Evolutionary conservation across 2,888 invertebrate species (phyloP).

Genomic region (Drosophila borealis): DNA sequence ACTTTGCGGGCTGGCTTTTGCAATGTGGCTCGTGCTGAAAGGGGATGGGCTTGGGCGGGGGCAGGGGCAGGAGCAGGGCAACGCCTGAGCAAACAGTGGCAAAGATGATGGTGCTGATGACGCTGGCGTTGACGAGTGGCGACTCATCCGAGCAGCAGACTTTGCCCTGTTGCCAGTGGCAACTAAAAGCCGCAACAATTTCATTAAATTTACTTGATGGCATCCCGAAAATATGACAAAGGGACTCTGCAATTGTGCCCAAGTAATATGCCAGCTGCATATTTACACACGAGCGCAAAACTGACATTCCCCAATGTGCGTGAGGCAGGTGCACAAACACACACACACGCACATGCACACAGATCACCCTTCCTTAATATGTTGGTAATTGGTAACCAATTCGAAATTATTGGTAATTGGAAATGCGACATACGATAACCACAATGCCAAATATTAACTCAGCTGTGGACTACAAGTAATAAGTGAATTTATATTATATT

Average conservation of each 20-base stretch:
- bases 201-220: conserved; percentile 66
- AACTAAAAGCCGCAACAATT: conserved; percentile 72
- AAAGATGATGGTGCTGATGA: conserved; percentile 41
- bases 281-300: conserved; percentile 39
- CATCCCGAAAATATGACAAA: conserved; percentile 67
- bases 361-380: background rate
- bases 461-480: background rate
- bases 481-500: conserved; percentile 11
- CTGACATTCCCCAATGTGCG: background rate
- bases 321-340: conserved; percentile 4
- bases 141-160: conserved; percentile 45
- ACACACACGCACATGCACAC: conserved; percentile 5
- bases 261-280: conserved; percentile 50
- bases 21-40: conserved; percentile 16
- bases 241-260: conserved; percentile 46
- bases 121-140: conserved; percentile 26
- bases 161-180: conserved; percentile 56
- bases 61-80: background rate
- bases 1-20: conserved; percentile 30
- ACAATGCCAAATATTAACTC: conserved; percentile 25
- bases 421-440: conserved; percentile 29
- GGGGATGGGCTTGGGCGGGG: background rate
- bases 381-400: conserved; percentile 3
- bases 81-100: conserved; percentile 52
- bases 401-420: conserved; percentile 35